Evolutionary conservation across 2,113 vertebrate species (phyloP).

Genomic region (Ahaetulla prasina): DNA sequence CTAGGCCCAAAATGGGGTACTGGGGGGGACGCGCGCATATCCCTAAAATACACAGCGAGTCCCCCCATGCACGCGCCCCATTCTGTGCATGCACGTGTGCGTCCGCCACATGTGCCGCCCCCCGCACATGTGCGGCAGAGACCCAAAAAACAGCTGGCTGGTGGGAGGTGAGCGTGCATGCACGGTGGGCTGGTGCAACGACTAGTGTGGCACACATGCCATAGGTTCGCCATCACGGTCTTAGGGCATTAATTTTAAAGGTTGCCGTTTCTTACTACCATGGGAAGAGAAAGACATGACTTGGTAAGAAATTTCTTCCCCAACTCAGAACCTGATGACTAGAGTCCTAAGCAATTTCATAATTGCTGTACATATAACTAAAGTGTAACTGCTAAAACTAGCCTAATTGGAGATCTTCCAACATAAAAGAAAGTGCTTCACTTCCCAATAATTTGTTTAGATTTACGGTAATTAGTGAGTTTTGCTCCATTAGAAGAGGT

Average conservation of each 20-base stretch:
- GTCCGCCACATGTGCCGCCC: too few species aligned
- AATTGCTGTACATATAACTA: conserved; percentile 4
- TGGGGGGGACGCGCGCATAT: too few species aligned
- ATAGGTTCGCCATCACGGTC: too few species aligned
- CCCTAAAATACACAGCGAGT: too few species aligned
- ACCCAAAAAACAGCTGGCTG: too few species aligned
- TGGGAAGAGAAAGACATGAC: conserved; percentile 35
- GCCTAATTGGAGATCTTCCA: conserved; percentile 29
- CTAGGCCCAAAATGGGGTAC: too few species aligned
- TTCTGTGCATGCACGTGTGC: too few species aligned
- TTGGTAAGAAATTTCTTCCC: conserved; percentile 33
- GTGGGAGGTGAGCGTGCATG: too few species aligned
- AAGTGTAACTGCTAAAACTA: conserved; percentile 50
- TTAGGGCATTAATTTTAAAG: background rate
- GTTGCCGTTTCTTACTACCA: conserved; percentile 16
- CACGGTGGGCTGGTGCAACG: too few species aligned
- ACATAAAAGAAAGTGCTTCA: conserved; percentile 27
- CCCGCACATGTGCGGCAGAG: too few species aligned
- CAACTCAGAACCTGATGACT: conserved; percentile 11
- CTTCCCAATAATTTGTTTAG: background rate
- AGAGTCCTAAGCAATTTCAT: conserved; percentile 12
- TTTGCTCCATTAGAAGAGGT: background rate
- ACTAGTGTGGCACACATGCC: too few species aligned
- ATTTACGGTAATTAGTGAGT: background rate
- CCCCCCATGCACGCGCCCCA: too few species aligned